phyloP scores from a whole-genome alignment of 2,888 invertebrate species.

The Sphaeridia pumilis region DNA sequence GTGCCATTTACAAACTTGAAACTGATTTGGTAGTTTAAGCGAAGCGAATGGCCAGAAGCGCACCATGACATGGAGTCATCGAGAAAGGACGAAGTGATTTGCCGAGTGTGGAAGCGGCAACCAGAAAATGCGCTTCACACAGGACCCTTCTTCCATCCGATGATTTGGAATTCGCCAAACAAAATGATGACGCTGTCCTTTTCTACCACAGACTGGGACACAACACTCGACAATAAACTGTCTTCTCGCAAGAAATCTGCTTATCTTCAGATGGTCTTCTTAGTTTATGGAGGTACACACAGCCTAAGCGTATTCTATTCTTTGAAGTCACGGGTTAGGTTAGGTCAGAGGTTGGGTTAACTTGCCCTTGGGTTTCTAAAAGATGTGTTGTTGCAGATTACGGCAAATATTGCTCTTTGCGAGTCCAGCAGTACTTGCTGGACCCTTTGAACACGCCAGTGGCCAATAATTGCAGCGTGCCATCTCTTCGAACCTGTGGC shows the following conservation, averaged over 20 bases:
- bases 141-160: constrained; percentile 14
- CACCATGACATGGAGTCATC: not conserved
- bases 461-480: constrained; percentile 18
- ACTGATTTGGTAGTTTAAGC: constrained; percentile 4
- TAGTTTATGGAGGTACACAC: constrained; percentile 17
- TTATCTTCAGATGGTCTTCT: constrained; percentile 13
- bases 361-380: too few species aligned
- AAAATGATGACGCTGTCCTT: constrained; percentile 22
- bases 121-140: constrained; percentile 2
- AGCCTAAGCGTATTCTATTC: not conserved
- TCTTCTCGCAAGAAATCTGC: constrained; percentile 4
- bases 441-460: constrained; percentile 16
- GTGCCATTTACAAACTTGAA: too few species aligned
- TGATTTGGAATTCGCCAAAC: constrained; percentile 12
- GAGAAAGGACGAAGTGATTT: constrained; percentile 12
- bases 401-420: constrained; percentile 21
- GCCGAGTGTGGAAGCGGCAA: constrained; percentile 11
- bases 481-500: constrained; percentile 25
- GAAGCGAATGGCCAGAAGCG: not conserved
- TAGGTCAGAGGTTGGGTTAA: too few species aligned
- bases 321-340: not conserved
- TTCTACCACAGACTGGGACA: constrained; percentile 25
- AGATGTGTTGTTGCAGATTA: constrained; percentile 5
- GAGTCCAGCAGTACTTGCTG: constrained; percentile 29
- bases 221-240: constrained; percentile 10